A percentile compares a stretch with the other conserved stretches of the same genome.
These are phyloP conservation scores for Apamea crenata DNA, from an alignment of 2,888 invertebrate genomes.

Conservation along the genomic window DNA sequence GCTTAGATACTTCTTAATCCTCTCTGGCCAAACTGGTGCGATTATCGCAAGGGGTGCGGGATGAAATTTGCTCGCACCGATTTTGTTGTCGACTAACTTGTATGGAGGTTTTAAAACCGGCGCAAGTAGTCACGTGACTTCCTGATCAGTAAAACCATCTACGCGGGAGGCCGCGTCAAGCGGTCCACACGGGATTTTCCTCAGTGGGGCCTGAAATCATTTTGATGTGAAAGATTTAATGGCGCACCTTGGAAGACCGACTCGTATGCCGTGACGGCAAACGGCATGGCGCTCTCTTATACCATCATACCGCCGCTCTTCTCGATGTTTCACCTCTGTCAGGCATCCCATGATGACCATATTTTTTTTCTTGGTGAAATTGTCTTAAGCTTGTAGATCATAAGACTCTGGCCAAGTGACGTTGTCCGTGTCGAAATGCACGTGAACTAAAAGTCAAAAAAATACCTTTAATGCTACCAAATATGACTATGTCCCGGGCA, in stretches of 20 bases:
- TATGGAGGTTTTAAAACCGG: not conserved
- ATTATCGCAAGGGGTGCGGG: not conserved
- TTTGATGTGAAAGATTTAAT: not conserved
- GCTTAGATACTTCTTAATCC: not conserved
- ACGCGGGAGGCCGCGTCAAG: not conserved
- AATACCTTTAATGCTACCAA: not conserved
- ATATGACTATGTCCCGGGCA: no score
- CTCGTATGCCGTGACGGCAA: not conserved
- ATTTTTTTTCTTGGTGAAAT: not conserved
- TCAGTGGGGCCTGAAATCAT: no score
- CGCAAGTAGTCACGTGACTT: not conserved
- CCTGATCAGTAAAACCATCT: not conserved
- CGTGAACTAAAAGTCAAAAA: not conserved
- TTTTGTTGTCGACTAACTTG: not conserved
- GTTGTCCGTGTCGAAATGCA: no score
- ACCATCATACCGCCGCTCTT: not conserved
- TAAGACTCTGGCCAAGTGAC: no score
- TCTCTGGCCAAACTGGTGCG: not conserved
- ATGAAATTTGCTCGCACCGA: not conserved
- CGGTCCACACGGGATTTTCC: not conserved
- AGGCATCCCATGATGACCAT: not conserved
- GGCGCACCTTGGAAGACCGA: no score
- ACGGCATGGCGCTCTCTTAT: not conserved
- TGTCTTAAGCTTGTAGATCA: no score
- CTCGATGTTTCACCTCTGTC: not conserved